Evolutionary conservation across 2,888 invertebrate genomes (phyloP), one percentile per base, ranked within the genome.

Genomic region (Zygogramma bicolorata): DNA sequence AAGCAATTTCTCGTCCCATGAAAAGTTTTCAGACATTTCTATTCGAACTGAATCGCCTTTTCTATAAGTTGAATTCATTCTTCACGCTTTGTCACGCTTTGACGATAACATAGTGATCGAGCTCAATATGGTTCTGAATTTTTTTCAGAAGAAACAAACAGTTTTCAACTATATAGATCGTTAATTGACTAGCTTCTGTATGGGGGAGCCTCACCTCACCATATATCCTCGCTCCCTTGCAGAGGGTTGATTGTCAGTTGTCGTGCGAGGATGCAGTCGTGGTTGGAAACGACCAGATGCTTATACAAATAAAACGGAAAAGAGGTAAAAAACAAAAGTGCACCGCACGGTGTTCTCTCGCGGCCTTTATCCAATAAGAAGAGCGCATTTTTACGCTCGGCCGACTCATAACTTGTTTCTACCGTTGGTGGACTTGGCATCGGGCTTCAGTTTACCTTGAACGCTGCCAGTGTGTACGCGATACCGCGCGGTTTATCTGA

Each of bases 381-480:
- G 68, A 61, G 71, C 73, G 77, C 77, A 77, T 81, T 80, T 82
- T 80, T 80, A 77, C 79, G 77, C 77, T 78, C 76, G 69, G 77
- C 75, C 79, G 77, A 75, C 76, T 75, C 76, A 75, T 77, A 80
- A 81, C 81, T 79, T 75, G 81, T 81, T 82, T 80, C 79, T 76
- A 81, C 80, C 79, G 79, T 74, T 73, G 69, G 62, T 63, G 74
- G 74, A 61, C 62, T 65, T 75, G 46, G 46, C 15, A 46, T 70
- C 65, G 40, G 40, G 57, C 25, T 68, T 77, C 75, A 81, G 82
- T 82, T 82, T 82, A 82, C 82, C 82, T 82, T 82, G 82, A 81
- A 59, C 80, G 77, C 73, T 80, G 75, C 59, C 59, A 61, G 73
- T 25, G 73, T 25, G 76, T 75, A 69, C 68, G 60, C 46, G 57